Percentiles rank a stretch among this genome's conserved stretches.
Conservation (phyloP, 2,113 vertebrate genomes). For the Crocuta crocuta region DNA sequence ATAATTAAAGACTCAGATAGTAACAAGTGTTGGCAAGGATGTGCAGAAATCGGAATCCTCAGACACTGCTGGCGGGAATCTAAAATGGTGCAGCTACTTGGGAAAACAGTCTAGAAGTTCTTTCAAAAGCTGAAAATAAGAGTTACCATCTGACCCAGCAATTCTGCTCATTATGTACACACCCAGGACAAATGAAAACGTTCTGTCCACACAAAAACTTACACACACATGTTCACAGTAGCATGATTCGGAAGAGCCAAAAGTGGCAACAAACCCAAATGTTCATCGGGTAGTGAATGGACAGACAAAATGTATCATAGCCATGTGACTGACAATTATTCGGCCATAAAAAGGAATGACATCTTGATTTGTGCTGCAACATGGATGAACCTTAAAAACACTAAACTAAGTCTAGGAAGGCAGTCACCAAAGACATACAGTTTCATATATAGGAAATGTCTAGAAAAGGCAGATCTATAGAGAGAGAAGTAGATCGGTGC, state of each 20-base stretch:
- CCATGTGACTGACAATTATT: neutral
- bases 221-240: neutral
- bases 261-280: neutral
- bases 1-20: neutral
- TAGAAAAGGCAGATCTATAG: neutral
- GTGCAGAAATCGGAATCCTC: neutral
- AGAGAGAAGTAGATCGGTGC: neutral
- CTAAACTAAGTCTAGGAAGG: neutral
- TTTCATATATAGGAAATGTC: neutral
- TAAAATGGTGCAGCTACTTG: neutral
- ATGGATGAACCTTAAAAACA: neutral
- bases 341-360: neutral
- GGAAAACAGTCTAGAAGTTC: neutral
- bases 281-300: neutral
- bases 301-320: neutral
- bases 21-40: neutral
- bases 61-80: neutral
- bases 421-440: neutral
- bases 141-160: neutral
- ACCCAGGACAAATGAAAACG: neutral
- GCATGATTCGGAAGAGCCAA: neutral
- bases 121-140: neutral
- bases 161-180: neutral
- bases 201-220: neutral
- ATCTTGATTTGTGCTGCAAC: neutral